Evolutionary conservation across 2,888 invertebrate species (phyloP), one percentile per base, ranked within the genome.

Genomic region (Erpobdella octoculata): DNA sequence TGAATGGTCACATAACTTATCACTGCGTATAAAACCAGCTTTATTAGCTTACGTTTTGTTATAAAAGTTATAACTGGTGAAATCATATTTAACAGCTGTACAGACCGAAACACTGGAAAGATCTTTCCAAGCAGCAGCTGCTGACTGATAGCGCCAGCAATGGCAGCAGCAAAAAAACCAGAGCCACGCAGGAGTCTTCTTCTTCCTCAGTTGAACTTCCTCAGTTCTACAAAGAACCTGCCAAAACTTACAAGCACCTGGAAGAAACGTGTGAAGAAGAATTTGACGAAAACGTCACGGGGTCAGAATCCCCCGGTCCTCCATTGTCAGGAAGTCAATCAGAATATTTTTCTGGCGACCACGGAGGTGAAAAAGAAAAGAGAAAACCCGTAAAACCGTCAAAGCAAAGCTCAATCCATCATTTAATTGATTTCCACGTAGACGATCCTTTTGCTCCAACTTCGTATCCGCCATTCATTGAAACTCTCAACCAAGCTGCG

Each of bases 371-470:
- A 35, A 25, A 35, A 9, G 25, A 28, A n/a, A 35, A n/a, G 33
- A 35, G 31, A 6, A 35, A 28, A 6, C 33, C 62, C 6, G 12
- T 41, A 41, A 28, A 35, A 12, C n/a, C 62, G 1, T 18, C 31
- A 9, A 62, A 62, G 18, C 41, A 28, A 9, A 35, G 15, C 12
- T 46, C 46, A 46, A n/a, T 46, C 9, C 41, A 38, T 8, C 28
- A 38, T 21, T 15, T 28, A 41, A 41, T 67, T 21, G 33, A 67
- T 28, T 67, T 67, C 33, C 15, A n/a, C n/a, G 18, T 33, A 9
- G 67, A 67, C 25, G 67, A 67, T 46, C 67, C 67, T 28, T 67
- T 67, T 31, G 67, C 67, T 41, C 67, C 67, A 28, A 15, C 67
- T n/a, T 41, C 48, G 9, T n/a, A 36, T n/a, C 62, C 62, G 18